Evolutionary conservation across 2,797 vertebrate species (phyloP), one percentile per base, ranked within the genome.

Genomic region (Sylvia borin): DNA sequence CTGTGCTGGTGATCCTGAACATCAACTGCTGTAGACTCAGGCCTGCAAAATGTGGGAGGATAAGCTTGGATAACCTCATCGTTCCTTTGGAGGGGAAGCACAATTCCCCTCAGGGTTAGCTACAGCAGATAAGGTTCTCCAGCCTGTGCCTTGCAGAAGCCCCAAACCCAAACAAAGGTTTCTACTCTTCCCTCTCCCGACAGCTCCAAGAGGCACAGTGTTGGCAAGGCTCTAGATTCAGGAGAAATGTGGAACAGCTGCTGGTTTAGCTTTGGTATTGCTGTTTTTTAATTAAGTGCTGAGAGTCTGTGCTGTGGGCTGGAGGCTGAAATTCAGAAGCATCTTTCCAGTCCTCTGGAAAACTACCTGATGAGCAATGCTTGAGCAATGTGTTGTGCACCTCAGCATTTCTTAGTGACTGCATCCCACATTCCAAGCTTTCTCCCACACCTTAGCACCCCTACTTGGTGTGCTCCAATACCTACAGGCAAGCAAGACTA

Each of bases 201-300:
- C 48, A 60, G 55, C 48, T 76, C 82, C 26, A 40, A 47, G 64
- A 61, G 18, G 36, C 36, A 24, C 7, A 0, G 0, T 42, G 26
- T 57, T 50, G 47, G 43, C 83, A 58, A 62, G 60, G 38, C 54
- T 86, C 60, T 82, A 53, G 67, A 70, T 36, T 36, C 55, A 27
- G 58, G 38, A 79, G 29, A 82, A 90, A 73, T 29, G n/a, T 10
- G 0, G 5, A 85, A 42, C 65, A 84, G 57, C 64, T 91, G 40
- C 74, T 71, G 58, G 3, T 75, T 73, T 55, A 77, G 19, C 81
- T 82, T 82, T 20, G 5, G 4, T 3, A 0, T 66, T 68, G 43
- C 43, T 81, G 80, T 50, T 74, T 91, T 93, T 86, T 84, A 81
- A 76, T 94, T 78, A 89, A 73, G 43, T 13, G 8, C 53, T 66